These are phyloP conservation scores for Gnathonemus echidnorhynchus DNA, from an alignment of 2,113 vertebrate species.

Conservation along the genomic window DNA sequence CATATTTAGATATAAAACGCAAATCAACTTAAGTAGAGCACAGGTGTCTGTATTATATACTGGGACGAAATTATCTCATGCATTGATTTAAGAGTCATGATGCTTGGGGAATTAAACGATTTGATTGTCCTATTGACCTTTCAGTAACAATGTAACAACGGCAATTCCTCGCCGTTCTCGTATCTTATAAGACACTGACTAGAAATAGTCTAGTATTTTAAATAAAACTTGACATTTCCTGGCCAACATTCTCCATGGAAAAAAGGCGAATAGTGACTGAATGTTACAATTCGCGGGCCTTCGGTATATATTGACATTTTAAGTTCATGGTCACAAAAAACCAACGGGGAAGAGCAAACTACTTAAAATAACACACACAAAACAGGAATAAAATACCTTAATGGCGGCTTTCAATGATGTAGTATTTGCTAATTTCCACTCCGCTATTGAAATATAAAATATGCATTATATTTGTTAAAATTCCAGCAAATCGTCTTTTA, in stretches of 20 bases:
- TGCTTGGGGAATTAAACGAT: neutral
- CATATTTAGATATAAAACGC: neutral
- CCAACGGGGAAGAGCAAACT: neutral
- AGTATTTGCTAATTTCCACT: neutral
- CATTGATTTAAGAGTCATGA: neutral
- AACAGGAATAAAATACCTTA: neutral
- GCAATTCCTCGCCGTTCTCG: neutral
- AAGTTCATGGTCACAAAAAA: neutral
- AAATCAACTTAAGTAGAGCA: neutral
- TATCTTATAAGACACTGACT: neutral
- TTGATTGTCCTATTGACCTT: neutral
- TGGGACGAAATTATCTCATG: neutral
- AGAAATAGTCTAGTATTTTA: neutral
- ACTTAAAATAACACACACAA: neutral
- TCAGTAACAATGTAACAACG: neutral
- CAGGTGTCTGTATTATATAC: neutral
- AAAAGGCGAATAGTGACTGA: neutral
- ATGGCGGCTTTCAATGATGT: neutral
- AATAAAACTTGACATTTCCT: neutral
- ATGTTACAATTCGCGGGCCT: neutral
- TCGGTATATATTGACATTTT: neutral
- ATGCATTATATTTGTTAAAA: neutral
- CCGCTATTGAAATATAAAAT: neutral
- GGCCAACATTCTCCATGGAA: neutral
- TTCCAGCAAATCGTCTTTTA: neutral